Evolutionary conservation across 2,888 invertebrate species (phyloP), one percentile per base, ranked within the genome.

Genomic region (Polyploca ridens): DNA sequence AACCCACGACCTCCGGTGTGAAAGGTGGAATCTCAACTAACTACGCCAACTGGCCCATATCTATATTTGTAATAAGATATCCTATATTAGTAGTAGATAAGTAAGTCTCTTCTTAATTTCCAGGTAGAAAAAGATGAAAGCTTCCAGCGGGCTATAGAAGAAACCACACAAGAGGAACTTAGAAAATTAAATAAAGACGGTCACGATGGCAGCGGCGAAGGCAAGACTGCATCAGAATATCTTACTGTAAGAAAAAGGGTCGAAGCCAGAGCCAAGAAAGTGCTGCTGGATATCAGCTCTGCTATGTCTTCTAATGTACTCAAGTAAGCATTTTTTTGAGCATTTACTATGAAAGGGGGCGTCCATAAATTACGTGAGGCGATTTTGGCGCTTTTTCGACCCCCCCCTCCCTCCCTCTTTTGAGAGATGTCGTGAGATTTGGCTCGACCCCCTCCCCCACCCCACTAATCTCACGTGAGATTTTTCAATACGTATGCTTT

Each of bases 201-300:
- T 27, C 75, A 70, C 33, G 70, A 81, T 4, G 86, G 85, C n/a
- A 79, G 93, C 84, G 73, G 92, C 82, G 84, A 68, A 61, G 84
- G 71, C 67, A 82, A 68, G 65, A 79, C 66, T 19, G 91, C 91
- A 14, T 90, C 91, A n/a, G 87, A 91, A 3, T 95, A 76, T 94
- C 95, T 80, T 10, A 86, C 93, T 38, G 91, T 96, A 8, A 80
- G 96, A 64, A 90, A 89, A 65, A 94, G 94, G 33, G 96, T 97
- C 59, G 95, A 96, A 71, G 94, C 95, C 19, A 95, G 97, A 33
- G 97, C 98, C 0, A 92, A 93, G 69, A 94, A 93, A 65, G 95
- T 98, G 64, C 90, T 98, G 5, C 90, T 92, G 64, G 96, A 96
- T 64, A 98, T 99, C 96, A 96, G 97, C 78, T 98, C 98, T 2